Evolutionary conservation across 2,888 invertebrate genomes (phyloP), one percentile per base, ranked within the genome.

Genomic region (Troides oblongomaculatus): DNA sequence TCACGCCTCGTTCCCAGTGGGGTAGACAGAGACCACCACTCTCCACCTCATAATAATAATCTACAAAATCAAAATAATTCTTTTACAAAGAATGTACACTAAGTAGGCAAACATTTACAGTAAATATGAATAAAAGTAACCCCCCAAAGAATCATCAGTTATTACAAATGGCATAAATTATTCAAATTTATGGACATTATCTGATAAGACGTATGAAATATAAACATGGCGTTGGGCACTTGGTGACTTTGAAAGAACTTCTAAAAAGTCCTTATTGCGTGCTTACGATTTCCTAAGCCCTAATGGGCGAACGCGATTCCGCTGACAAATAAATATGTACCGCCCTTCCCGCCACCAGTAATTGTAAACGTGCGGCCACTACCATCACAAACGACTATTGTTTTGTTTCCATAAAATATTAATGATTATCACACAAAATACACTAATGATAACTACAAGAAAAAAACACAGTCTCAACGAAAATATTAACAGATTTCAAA

Each of bases 311-410:
- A 81, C 81, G 84, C 84, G 86, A 89, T 88, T 89, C 88, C 76
- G 88, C 89, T 88, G 88, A 90, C 89, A 89, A 89, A 90, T 88
- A 89, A 89, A 89, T 88, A 88, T 84, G 85, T 85, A 86, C 85
- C 82, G 80, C 81, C 83, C 79, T 83, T 80, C 79, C 82, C 78
- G 74, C 74, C 79, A 80, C 82, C 81, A 85, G 82, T 84, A 84
- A 86, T 86, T 86, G 85, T 85, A 79, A 78, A 77, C 74, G 79
- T 79, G 71, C 73, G 80, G 84, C 83, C 81, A 80, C 75, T 81
- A 80, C 75, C 66, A 81, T 74, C 74, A 25, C 21, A 64, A 39
- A 5, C n/a, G 53, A n/a, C 6, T 53, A 7, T 53, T n/a, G 6
- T n/a, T 10, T 12, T n/a, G n/a, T n/a, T 53, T 53, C 53, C n/a